Evolutionary conservation across 2,113 vertebrate genomes (phyloP).

Genomic region (Ptilonorhynchus violaceus): DNA sequence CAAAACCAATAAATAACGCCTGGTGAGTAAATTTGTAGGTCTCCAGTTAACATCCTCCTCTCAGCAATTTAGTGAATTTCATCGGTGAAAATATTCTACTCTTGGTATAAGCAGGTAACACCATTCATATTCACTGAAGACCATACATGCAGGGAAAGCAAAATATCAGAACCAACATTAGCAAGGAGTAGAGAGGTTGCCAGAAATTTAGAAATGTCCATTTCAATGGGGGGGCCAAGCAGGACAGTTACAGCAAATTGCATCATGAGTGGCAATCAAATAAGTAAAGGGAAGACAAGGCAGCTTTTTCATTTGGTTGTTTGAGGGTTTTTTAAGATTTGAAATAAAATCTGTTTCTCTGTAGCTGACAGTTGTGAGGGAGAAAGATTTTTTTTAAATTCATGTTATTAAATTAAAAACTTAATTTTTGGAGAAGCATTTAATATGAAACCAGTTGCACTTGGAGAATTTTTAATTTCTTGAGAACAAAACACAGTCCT

Average conservation of each 20-base stretch:
- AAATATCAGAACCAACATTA: background rate
- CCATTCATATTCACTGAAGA: background rate
- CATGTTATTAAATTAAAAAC: slow-evolving; percentile 2
- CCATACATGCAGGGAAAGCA: background rate
- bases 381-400: background rate
- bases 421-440: background rate
- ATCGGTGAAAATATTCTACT: background rate
- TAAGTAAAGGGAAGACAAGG: background rate
- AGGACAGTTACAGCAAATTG: background rate
- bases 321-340: background rate
- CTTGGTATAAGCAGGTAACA: background rate
- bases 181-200: background rate
- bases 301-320: background rate
- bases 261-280: background rate
- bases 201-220: background rate
- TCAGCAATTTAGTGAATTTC: background rate
- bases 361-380: background rate
- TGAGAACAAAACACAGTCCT: background rate
- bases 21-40: background rate
- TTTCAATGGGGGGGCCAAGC: background rate
- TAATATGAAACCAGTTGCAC: background rate
- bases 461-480: slow-evolving; percentile 16
- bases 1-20: background rate
- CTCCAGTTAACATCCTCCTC: background rate
- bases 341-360: background rate